phyloP scores from a whole-genome alignment of 1,140 invertebrate genomes.

The Catajapyx aquilonaris region DNA sequence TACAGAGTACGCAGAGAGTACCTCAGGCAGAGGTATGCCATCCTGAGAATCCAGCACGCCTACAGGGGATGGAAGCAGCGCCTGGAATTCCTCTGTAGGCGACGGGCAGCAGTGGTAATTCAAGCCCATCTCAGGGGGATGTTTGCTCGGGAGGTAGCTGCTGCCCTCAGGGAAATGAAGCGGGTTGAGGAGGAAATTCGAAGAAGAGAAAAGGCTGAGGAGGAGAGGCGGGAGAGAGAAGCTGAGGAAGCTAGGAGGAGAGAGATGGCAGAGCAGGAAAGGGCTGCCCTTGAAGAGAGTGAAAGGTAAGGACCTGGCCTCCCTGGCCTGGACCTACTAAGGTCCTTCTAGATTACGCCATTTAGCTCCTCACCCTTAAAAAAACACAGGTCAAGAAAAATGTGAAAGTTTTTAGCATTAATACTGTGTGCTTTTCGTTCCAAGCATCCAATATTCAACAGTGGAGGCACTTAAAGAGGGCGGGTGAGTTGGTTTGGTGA shows the following conservation, averaged over 20 bases:
- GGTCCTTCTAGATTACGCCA: too few species aligned
- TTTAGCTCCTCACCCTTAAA: too few species aligned
- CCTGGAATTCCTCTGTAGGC: constrained; percentile 56
- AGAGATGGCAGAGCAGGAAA: constrained; percentile 19
- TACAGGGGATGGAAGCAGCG: constrained; percentile 70
- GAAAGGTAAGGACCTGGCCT: constrained; percentile 24
- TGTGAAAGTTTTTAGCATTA: too few species aligned
- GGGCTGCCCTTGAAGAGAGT: constrained; percentile 24
- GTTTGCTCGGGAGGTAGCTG: constrained; percentile 67
- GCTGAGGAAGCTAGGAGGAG: constrained; percentile 18
- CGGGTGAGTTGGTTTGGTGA: too few species aligned
- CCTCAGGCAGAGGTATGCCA: constrained; percentile 39
- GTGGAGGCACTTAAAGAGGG: too few species aligned
- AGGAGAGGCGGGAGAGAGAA: constrained; percentile 33
- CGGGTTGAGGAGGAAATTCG: constrained; percentile 80
- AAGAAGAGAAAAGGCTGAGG: constrained; percentile 47
- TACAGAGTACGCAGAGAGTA: constrained; percentile 45
- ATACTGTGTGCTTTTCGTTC: too few species aligned
- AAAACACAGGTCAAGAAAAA: too few species aligned
- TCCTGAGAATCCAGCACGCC: constrained; percentile 59
- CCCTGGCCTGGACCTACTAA: too few species aligned
- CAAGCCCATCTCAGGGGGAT: constrained; percentile 75
- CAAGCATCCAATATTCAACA: too few species aligned
- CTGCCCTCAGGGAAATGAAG: constrained; percentile 66
- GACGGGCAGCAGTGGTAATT: constrained; percentile 68